Evolutionary conservation across 1,140 invertebrate genomes (phyloP), one percentile per base, ranked within the genome.

Genomic region (Sitophilus oryzae): DNA sequence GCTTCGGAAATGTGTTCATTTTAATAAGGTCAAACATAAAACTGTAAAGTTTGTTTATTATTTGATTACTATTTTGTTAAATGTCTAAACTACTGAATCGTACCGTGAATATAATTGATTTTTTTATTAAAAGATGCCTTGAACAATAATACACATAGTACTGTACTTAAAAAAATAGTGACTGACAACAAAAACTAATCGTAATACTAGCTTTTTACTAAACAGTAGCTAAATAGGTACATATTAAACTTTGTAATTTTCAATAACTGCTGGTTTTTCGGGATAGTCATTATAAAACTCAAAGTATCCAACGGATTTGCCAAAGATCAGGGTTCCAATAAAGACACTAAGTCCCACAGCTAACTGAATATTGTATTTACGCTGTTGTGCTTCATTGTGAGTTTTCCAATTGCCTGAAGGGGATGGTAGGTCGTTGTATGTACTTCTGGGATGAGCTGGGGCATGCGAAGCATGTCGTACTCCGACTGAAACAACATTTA

Each of bases 351-450:
- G 53, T n/a, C 87, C 85, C 41, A 75, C 62, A 20, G 75, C 55
- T n/a, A 91, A 73, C 16, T 79, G 74, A 6, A 76, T 64, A 65
- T 89, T 89, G 73, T 86, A 85, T 64, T 77, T 82, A 46, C 73
- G 72, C 59, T 89, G 81, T 22, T 76, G 76, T 20, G 77, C 76
- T 49, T 82, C 77, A 66, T 87, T 68, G 22, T 78, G 65, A 15
- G 82, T 79, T 62, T 85, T 73, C 87, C 87, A 91, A 9, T 81
- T 82, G 19, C 88, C 87, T 42, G 76, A 71, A 3, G 88, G 86
- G 11, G 82, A 76, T 3, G 84, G 83, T 64, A 89, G 65, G 61
- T 90, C 86, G 65, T 89, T 83, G 37, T 64, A 65, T 5, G 64
- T 44, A 23, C 15, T 51, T 18, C 38, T 53, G 10, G 35, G 38